These are phyloP conservation scores for Corythoichthys haematopterus DNA, from an alignment of 2,113 vertebrate genomes.

Conservation along the genomic window DNA sequence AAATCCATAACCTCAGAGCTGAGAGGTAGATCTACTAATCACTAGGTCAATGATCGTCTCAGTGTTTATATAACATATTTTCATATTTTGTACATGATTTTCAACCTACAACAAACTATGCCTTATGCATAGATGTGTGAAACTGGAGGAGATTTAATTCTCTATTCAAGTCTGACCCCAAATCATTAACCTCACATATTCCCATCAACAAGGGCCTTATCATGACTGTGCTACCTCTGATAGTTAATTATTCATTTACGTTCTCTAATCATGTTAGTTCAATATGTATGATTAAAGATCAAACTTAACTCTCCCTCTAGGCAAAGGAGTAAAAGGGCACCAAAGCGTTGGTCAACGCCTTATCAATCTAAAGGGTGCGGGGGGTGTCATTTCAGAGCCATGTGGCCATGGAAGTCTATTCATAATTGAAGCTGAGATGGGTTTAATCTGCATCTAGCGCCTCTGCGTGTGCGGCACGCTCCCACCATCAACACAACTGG, in stretches of 20 bases:
- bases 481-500: conserved; percentile 66
- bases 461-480: conserved; percentile 47
- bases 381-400: conserved; percentile 58
- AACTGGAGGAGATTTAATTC: conserved; percentile 54
- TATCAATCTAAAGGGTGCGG: conserved; percentile 39
- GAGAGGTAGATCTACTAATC: too few relatives aligned
- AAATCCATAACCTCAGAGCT: too few relatives aligned
- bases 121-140: conserved; percentile 33
- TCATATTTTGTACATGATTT: background rate
- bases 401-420: conserved; percentile 67
- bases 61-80: too few relatives aligned
- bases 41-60: too few relatives aligned
- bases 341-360: conserved; percentile 46
- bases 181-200: conserved; percentile 63
- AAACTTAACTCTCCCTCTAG: conserved; percentile 10
- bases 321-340: conserved; percentile 37
- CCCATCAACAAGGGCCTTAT: conserved; percentile 67
- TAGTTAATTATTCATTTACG: conserved; percentile 66
- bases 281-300: conserved; percentile 61
- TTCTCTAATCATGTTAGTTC: conserved; percentile 63
- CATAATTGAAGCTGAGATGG: conserved; percentile 72
- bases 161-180: conserved; percentile 59
- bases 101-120: conserved; percentile 9
- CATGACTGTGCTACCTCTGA: conserved; percentile 43
- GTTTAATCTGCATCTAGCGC: conserved; percentile 65